Percentiles rank a stretch among this genome's conserved stretches.
phyloP scores from a whole-genome alignment of 2,113 vertebrate species.

The Solea senegalensis region DNA sequence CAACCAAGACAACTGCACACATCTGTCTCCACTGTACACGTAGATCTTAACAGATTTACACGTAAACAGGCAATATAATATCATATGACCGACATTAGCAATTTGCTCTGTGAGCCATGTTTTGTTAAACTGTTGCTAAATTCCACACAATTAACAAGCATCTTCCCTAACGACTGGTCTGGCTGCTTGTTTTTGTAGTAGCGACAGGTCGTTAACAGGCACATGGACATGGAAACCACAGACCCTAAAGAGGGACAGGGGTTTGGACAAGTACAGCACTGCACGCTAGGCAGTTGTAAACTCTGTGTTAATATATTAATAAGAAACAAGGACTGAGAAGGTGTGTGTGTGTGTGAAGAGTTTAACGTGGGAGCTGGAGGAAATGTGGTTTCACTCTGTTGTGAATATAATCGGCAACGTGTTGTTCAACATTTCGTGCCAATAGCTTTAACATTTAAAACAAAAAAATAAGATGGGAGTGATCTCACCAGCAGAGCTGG shows the following conservation, averaged over 20 bases:
- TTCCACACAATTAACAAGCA: constrained; percentile 55
- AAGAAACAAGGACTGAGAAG: constrained; percentile 38
- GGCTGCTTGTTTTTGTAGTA: constrained; percentile 33
- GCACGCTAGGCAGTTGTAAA: constrained; percentile 29
- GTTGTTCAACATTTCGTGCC: constrained; percentile 4
- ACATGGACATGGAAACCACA: constrained; percentile 29
- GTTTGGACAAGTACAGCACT: not conserved
- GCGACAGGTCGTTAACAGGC: constrained; percentile 40
- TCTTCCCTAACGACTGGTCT: constrained; percentile 18
- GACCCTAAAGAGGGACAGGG: constrained; percentile 19
- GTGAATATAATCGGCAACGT: constrained; percentile 18
- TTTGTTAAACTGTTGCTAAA: constrained; percentile 42
- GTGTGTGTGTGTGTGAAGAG: not conserved
- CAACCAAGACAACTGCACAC: constrained; percentile 31
- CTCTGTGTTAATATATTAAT: constrained; percentile 38
- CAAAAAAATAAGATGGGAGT: not conserved
- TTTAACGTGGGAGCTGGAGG: constrained; percentile 3
- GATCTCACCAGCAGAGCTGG: constrained; percentile 24
- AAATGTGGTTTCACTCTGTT: constrained; percentile 26
- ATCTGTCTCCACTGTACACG: constrained; percentile 31
- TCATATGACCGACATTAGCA: constrained; percentile 22
- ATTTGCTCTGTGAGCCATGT: constrained; percentile 2
- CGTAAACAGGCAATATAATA: not conserved
- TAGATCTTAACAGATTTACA: constrained; percentile 9
- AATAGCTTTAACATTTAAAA: not conserved